Evolutionary conservation across 2,888 invertebrate species (phyloP).

Genomic region (Hemicrepidius hirtus): DNA sequence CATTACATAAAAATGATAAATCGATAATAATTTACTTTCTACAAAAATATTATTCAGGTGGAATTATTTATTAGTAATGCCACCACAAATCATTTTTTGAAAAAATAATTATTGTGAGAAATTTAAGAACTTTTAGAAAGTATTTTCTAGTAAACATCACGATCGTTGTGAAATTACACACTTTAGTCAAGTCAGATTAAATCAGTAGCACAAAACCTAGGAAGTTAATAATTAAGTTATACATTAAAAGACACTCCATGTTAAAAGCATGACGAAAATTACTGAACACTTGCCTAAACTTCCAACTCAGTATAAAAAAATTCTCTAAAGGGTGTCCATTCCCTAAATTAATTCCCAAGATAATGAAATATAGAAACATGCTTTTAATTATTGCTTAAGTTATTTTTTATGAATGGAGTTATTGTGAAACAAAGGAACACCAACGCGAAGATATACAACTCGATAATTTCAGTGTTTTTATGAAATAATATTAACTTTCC

Average conservation of each 20-base stretch:
- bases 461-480: no score
- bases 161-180: not conserved
- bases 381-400: no score
- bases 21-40: constrained; percentile 18
- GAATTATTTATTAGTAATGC: constrained; percentile 6
- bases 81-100: constrained; percentile 21
- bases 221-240: not conserved
- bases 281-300: not conserved
- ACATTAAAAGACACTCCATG: not conserved
- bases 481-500: no score
- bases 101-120: constrained; percentile 5
- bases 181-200: not conserved
- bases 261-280: not conserved
- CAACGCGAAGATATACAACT: no score
- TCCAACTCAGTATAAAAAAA: no score
- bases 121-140: constrained; percentile 6
- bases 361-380: no score
- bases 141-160: not conserved
- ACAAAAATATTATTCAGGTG: constrained; percentile 10
- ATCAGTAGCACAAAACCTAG: not conserved
- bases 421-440: no score
- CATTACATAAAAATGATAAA: constrained; percentile 12
- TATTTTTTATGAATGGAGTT: no score
- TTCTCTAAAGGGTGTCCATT: not conserved
- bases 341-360: not conserved